Base-by-base conservation (phyloP, 2,113 vertebrate genomes). In the Argyrosomus japonicus region DNA sequence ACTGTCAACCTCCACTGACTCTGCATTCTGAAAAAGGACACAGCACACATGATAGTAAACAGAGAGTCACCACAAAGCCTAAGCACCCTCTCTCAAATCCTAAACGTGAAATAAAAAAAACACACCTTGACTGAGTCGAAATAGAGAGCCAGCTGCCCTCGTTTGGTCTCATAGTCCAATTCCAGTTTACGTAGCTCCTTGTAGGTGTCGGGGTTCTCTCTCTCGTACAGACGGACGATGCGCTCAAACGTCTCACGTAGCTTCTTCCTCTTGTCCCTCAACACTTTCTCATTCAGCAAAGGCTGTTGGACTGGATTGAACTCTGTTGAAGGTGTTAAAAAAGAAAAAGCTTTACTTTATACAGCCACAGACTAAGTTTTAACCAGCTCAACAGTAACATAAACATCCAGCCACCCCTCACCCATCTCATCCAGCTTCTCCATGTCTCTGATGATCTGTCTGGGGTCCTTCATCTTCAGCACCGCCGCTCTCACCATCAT, bases 401-500 rank as follows among this genome's bases (percentile, higher is more conserved):
- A 18, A 0, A 78, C 3, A 75, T 54, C 23, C 27, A 13, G 27
- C 21, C 3, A 18, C 64, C 95, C 64, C 95, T 96, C 84, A 99
- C 98, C 98, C 98, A 99, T 99, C 88, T 99, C 98, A 95, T 99
- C 98, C 86, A 99, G 91, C 91, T 99, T 99, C 93, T 99, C 98
- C 98, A 99, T 99, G 92, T 99, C 98, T 80, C 95, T 94, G 92
- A 99, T 98, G 91, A 99, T 99, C 89, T 99, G 98, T 82, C 99
- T 96, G n/a, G 98, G 98, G 90, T 99, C 98, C 82, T 99, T 99
- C 98, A 99, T 99, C 93, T 99, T 99, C 67, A 99, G 92, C 74
- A 99, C 98, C 0, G 98, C 98, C 18, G 98, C 97, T 91, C 98
- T 95, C 79, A 99, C 98, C 98, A 99, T 99, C 98, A 99, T 99